Evolutionary conservation across 2,113 vertebrate species (phyloP).

Genomic region (Lethenteron camtschaticum): DNA sequence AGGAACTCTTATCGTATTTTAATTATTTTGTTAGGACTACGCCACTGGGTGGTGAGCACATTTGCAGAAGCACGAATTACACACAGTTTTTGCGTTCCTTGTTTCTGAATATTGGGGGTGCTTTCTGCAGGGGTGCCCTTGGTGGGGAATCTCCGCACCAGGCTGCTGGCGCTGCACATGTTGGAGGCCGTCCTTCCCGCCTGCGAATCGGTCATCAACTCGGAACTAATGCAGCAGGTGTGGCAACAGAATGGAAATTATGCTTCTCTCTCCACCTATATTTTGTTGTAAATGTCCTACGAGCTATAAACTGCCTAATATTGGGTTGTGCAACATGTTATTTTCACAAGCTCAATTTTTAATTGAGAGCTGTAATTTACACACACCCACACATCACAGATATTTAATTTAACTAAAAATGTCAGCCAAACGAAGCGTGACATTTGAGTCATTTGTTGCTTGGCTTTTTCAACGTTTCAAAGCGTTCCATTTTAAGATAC

Average conservation of each 20-base stretch:
- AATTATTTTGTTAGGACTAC: too few relatives aligned
- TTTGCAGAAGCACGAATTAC: not conserved
- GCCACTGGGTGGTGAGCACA: too few relatives aligned
- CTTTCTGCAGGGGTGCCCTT: slow-evolving; percentile 46
- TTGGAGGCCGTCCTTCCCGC: slow-evolving; percentile 88
- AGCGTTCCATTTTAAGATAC: too few relatives aligned
- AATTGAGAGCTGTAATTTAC: not conserved
- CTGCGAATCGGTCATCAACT: slow-evolving; percentile 67
- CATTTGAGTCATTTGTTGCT: too few relatives aligned
- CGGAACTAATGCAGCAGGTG: slow-evolving; percentile 82
- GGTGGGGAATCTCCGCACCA: slow-evolving; percentile 77
- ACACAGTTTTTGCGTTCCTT: not conserved
- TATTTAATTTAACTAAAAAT: not conserved
- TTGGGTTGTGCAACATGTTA: slow-evolving; percentile 10
- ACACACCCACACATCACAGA: not conserved
- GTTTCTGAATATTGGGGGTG: not conserved
- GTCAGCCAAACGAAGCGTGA: too few relatives aligned
- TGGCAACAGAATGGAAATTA: not conserved
- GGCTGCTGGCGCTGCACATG: slow-evolving; percentile 73
- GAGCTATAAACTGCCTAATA: too few relatives aligned
- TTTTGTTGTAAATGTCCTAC: too few relatives aligned
- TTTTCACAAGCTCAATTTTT: not conserved
- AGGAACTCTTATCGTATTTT: too few relatives aligned
- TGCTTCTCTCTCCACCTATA: too few relatives aligned
- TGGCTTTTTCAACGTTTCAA: too few relatives aligned